Evolutionary conservation across 2,113 vertebrate species (phyloP).

Genomic region (Psilopsiagon aurifrons): DNA sequence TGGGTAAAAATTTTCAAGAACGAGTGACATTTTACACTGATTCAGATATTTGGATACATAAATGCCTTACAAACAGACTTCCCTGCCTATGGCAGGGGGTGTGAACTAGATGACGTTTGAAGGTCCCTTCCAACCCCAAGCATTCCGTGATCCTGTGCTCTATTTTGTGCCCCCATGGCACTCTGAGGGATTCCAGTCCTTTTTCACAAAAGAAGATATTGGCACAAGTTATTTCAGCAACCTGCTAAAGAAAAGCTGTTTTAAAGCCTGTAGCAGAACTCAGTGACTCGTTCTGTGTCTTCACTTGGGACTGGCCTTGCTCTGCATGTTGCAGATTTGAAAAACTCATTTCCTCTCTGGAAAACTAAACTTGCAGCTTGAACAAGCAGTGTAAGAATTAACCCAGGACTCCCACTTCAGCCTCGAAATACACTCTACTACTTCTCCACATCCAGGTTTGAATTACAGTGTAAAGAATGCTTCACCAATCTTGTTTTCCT

Average conservation of each 20-base stretch:
- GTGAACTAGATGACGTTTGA: not conserved
- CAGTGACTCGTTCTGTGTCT: not conserved
- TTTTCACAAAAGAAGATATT: not conserved
- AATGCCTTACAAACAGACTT: not conserved
- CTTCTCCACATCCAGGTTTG: not conserved
- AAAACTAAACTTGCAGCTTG: not conserved
- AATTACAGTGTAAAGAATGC: not conserved
- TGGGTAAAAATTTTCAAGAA: conserved; percentile 22
- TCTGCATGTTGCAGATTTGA: not conserved
- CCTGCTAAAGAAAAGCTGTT: not conserved
- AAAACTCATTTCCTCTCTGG: not conserved
- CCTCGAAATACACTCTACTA: not conserved
- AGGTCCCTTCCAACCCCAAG: not conserved
- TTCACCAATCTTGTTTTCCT: not conserved
- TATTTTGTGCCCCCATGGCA: not conserved
- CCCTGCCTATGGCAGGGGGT: not conserved
- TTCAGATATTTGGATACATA: not conserved
- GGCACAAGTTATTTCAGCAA: conserved; percentile 13
- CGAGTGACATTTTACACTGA: conserved; percentile 10
- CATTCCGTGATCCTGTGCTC: not conserved
- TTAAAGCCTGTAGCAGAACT: not conserved
- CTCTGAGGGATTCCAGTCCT: conserved; percentile 10
- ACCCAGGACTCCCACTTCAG: not conserved
- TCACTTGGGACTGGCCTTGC: not conserved
- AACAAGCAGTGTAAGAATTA: not conserved